Evolutionary conservation across 1,140 invertebrate species (phyloP).

Genomic region (Drosophila paulistorum): DNA sequence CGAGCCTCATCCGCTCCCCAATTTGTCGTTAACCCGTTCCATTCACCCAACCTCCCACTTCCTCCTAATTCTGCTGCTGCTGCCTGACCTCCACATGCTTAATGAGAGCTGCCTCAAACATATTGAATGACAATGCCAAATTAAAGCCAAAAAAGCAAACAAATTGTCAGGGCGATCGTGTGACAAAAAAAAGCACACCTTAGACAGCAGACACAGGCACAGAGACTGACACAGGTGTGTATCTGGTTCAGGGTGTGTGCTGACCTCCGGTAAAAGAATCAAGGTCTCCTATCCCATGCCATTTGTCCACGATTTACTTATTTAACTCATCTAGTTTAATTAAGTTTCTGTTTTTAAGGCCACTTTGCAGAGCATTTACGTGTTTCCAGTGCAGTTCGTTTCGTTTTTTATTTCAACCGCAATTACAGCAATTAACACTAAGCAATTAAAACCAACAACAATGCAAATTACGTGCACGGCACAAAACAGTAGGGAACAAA

Average conservation of each 20-base stretch:
- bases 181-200: slow-evolving; percentile 62
- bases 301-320: slow-evolving; percentile 1
- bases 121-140: slow-evolving; percentile 75
- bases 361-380: slow-evolving; percentile 49
- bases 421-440: slow-evolving; percentile 80
- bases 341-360: slow-evolving; percentile 48
- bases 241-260: too few species aligned
- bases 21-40: slow-evolving; percentile 17
- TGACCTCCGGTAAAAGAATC: slow-evolving; percentile 12
- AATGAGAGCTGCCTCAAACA: slow-evolving; percentile 40
- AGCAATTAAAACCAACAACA: slow-evolving; percentile 78
- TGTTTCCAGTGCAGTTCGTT: slow-evolving; percentile 37
- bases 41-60: neutral
- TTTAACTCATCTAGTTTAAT: slow-evolving; percentile 51
- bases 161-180: slow-evolving; percentile 52
- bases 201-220: slow-evolving; percentile 20
- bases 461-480: slow-evolving; percentile 77
- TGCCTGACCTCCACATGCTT: neutral
- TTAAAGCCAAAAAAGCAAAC: slow-evolving; percentile 39
- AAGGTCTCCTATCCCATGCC: slow-evolving; percentile 42
- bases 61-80: neutral
- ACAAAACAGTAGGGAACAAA: slow-evolving; percentile 44
- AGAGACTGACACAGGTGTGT: neutral
- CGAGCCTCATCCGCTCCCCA: slow-evolving; percentile 62
- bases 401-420: slow-evolving; percentile 54